A percentile compares a stretch with the other conserved stretches of the same genome.
These are phyloP conservation scores for Euzetes globulus DNA, from an alignment of 2,888 invertebrate genomes.

Conservation along the genomic window DNA sequence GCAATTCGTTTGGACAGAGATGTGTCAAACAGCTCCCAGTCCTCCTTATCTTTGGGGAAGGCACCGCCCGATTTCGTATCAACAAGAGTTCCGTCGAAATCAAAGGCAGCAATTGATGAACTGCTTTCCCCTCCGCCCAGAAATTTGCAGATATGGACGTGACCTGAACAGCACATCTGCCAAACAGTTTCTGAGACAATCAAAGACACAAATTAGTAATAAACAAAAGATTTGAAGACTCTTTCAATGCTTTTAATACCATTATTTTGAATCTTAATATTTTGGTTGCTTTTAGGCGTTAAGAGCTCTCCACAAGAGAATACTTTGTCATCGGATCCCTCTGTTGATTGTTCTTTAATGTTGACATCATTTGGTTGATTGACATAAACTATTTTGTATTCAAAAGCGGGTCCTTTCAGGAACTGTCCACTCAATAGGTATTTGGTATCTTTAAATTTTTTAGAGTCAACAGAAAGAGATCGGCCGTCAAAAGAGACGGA, in stretches of 20 bases:
- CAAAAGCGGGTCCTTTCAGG: conserved; percentile 38
- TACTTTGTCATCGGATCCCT: background rate
- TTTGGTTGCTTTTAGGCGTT: background rate
- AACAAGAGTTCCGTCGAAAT: conserved; percentile 37
- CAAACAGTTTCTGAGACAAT: background rate
- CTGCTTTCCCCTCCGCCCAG: conserved; percentile 32
- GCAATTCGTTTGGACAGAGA: background rate
- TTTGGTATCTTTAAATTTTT: background rate
- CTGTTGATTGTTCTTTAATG: too few species aligned
- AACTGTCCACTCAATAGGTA: conserved; percentile 14
- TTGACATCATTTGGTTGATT: background rate
- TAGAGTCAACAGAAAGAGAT: conserved; percentile 16
- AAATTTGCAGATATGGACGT: conserved; percentile 23
- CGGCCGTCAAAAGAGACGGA: conserved; percentile 1
- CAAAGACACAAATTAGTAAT: background rate
- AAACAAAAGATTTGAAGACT: background rate
- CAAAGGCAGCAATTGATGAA: conserved; percentile 35
- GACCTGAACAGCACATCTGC: background rate
- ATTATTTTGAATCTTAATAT: too few species aligned
- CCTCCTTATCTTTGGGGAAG: conserved; percentile 31
- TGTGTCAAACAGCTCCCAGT: conserved; percentile 34
- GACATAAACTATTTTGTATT: conserved; percentile 32
- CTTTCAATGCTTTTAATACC: too few species aligned
- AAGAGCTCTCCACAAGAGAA: background rate
- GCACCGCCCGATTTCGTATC: conserved; percentile 28